These are phyloP conservation scores for Dunckerocampus dactyliophorus DNA, from an alignment of 2,113 vertebrate species.

Conservation along the genomic window DNA sequence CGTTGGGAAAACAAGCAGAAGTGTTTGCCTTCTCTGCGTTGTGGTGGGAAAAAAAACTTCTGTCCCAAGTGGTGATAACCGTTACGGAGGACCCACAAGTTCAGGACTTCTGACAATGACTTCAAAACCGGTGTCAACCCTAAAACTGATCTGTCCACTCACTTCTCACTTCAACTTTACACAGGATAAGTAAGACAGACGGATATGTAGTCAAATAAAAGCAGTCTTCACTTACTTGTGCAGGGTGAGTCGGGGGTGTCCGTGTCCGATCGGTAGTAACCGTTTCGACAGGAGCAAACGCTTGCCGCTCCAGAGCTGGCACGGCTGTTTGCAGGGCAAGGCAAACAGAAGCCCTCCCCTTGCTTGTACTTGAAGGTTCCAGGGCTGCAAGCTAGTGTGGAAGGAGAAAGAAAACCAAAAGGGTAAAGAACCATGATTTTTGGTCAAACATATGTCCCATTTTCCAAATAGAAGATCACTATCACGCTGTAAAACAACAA, in stretches of 20 bases:
- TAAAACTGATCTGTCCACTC: background rate
- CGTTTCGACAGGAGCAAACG: conserved; percentile 83
- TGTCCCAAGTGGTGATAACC: conserved; percentile 29
- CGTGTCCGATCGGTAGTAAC: conserved; percentile 87
- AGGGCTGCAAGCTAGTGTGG: conserved; percentile 78
- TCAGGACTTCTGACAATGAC: background rate
- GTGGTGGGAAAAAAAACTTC: conserved; percentile 25
- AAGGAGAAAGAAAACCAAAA: conserved; percentile 11
- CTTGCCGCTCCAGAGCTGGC: conserved; percentile 81
- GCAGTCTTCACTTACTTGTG: conserved; percentile 81
- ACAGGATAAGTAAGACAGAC: background rate
- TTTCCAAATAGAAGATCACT: background rate
- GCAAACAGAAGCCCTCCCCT: conserved; percentile 83
- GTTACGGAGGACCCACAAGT: conserved; percentile 14
- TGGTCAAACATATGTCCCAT: background rate
- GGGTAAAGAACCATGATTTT: conserved; percentile 3
- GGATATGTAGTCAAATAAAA: background rate
- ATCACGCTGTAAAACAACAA: background rate
- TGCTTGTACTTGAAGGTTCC: conserved; percentile 95
- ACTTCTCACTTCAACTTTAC: background rate
- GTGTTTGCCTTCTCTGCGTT: conserved; percentile 45
- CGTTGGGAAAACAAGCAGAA: conserved; percentile 52
- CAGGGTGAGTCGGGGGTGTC: conserved; percentile 86
- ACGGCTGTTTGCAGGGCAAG: conserved; percentile 88
- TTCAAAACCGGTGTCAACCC: conserved; percentile 6